These are phyloP conservation scores for Spea hammondii DNA, from an alignment of 2,797 vertebrate genomes.

Conservation along the genomic window DNA sequence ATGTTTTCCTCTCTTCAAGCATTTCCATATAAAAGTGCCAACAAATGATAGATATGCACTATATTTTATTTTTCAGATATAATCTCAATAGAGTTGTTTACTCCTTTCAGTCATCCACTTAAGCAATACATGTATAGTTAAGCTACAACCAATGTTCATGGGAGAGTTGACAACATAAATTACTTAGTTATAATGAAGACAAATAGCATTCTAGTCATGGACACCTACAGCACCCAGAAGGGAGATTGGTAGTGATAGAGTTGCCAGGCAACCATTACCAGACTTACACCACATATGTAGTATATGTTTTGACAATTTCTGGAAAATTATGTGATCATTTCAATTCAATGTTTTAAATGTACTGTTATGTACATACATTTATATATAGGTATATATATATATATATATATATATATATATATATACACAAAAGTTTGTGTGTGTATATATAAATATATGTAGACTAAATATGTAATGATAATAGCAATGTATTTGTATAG, in stretches of 20 bases:
- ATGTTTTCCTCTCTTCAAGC: no score
- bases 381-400: no score
- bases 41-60: not conserved
- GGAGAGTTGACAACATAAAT: constrained; percentile 68
- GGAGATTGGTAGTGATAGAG: constrained; percentile 62
- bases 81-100: constrained; percentile 50
- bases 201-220: constrained; percentile 64
- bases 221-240: constrained; percentile 52
- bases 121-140: constrained; percentile 62
- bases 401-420: no score
- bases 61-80: not conserved
- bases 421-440: no score
- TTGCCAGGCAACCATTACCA: constrained; percentile 74
- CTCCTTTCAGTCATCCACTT: constrained; percentile 53
- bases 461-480: not conserved
- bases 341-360: no score
- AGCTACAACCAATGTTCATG: constrained; percentile 63
- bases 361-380: no score
- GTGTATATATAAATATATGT: not conserved
- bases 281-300: constrained; percentile 42
- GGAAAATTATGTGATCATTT: not conserved
- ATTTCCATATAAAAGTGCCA: no score
- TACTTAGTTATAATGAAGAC: constrained; percentile 70
- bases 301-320: constrained; percentile 19
- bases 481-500: not conserved